Base-by-base conservation (phyloP, 2,113 vertebrate species). In the Leptosomus discolor region DNA sequence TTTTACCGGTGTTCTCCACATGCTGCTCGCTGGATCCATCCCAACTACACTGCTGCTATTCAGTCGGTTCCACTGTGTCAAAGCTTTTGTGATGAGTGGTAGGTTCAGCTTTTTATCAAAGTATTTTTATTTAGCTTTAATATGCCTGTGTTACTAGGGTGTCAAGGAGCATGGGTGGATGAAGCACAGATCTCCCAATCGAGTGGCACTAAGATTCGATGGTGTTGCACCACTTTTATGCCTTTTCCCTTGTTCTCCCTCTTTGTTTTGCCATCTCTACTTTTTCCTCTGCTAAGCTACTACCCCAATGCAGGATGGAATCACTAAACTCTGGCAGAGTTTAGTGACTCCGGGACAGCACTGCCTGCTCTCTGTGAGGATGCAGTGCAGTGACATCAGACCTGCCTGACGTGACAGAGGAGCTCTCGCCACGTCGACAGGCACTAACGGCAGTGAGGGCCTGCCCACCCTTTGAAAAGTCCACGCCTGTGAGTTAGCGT, bases 1-100 rank as follows among this genome's bases (percentile, higher is more conserved):
- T 98, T 98, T 92, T 98, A 98, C 90, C 97, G 83, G 69, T 98
- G 98, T 53, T 98, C 98, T 67, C 98, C 98, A 36, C 36, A 97
- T 45, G 92, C 97, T 61, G 95, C 85, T 94, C 78, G 11, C 85
- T 98, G 98, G 98, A 96, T 87, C 90, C 71, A 97, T 63, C 96
- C 88, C 85, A 96, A 74, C 5, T 15, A 94, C 63, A 34, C 83
- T 41, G 96, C 84, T 92, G 97, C 90, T 74, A 68, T 98, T 70
- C 84, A 41, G 58, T 86, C 74, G 56, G 98, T 97, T 67, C 98
- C 98, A 24, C 3, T 98, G 64, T 98, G 98, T 30, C 85, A 96
- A 76, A 95, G 76, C 89, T 98, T 98, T 89, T 98, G 98, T 88
- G 97, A 98, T 83, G 88, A 97, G 88, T 98, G 98, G 98, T 98